A percentile compares a stretch with the other conserved stretches of the same genome.
phyloP scores from a whole-genome alignment of 2,113 vertebrate genomes.

The Oceanites oceanicus region DNA sequence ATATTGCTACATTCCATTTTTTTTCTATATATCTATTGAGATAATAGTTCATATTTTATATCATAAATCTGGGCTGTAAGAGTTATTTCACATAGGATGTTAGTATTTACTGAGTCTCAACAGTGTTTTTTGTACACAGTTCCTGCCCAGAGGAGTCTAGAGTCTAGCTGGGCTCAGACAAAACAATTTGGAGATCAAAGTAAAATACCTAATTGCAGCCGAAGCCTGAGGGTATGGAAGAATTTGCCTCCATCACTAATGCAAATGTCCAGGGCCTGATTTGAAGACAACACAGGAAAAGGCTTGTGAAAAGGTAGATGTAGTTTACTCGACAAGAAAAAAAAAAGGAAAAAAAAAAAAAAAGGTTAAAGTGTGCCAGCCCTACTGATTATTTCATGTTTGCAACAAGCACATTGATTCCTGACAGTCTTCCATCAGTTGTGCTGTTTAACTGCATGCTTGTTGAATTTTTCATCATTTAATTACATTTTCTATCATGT shows the following conservation, averaged over 20 bases:
- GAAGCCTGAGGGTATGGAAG: neutral
- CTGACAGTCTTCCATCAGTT: neutral
- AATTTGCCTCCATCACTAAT: neutral
- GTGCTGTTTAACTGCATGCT: neutral
- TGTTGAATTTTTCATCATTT: neutral
- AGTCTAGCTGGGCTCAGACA: neutral
- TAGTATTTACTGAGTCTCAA: neutral
- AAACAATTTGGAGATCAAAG: conserved; percentile 12
- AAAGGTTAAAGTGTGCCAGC: neutral
- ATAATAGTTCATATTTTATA: neutral
- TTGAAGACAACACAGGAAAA: neutral
- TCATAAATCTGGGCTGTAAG: neutral
- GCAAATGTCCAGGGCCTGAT: neutral
- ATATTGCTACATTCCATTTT: neutral
- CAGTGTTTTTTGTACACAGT: neutral
- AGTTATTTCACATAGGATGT: neutral
- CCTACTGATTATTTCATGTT: neutral
- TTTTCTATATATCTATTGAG: neutral
- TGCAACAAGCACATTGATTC: neutral
- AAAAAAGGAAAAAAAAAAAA: fast-evolving
- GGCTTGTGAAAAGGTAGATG: neutral
- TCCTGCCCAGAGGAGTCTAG: neutral
- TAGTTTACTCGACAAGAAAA: neutral
- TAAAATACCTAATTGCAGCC: neutral
- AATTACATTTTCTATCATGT: neutral